Conservation (phyloP, 2,113 vertebrate species). For the Lampris megalopsis region DNA sequence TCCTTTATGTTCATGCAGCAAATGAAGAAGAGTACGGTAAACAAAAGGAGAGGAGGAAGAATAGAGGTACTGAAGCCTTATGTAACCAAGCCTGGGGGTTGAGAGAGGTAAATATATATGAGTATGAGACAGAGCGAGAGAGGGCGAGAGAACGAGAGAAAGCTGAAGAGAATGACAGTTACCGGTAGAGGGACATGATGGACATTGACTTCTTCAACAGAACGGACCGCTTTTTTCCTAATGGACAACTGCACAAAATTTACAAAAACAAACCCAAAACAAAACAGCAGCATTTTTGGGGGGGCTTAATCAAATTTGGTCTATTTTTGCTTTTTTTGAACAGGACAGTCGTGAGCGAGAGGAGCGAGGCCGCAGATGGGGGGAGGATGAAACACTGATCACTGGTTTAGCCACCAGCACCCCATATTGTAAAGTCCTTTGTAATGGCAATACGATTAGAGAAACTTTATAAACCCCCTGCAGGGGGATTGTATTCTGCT, state of each 20-base stretch:
- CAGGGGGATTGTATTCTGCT: no score
- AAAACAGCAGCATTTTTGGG: no score
- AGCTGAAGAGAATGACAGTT: neutral
- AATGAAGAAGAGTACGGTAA: slow-evolving; percentile 36
- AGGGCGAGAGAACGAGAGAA: slow-evolving; percentile 16
- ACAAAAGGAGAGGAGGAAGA: slow-evolving; percentile 18
- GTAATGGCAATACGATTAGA: no score
- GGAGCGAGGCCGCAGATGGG: neutral
- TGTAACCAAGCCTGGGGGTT: slow-evolving; percentile 36
- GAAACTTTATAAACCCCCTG: no score
- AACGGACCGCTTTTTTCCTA: no score
- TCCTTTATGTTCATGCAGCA: slow-evolving; percentile 47
- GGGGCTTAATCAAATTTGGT: no score
- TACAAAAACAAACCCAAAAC: no score
- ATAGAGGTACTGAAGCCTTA: slow-evolving; percentile 45
- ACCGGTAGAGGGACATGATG: neutral
- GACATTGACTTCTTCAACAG: neutral
- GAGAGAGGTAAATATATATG: neutral
- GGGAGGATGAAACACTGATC: no score
- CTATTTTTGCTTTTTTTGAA: no score
- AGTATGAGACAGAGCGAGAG: slow-evolving; percentile 16
- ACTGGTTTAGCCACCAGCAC: no score
- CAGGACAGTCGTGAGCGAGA: neutral
- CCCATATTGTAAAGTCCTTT: no score
- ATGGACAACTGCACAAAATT: no score